Base-by-base conservation (phyloP, 1,140 invertebrate genomes). In the Galleria mellonella region DNA sequence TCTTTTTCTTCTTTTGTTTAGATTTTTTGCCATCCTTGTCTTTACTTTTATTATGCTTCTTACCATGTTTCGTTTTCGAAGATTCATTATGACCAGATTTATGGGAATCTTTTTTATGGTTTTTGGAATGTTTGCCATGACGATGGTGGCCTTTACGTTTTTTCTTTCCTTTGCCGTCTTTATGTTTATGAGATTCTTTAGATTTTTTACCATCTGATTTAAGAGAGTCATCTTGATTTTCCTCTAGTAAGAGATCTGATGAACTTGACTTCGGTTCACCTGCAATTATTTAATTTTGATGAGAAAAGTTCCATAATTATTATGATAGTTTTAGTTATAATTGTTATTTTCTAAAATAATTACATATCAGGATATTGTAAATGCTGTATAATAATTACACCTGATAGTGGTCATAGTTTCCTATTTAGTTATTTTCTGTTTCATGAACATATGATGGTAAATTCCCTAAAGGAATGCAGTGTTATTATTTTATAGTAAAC, bases 41-140 rank as follows among this genome's bases (percentile, higher is more conserved):
- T 42, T 82, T 78, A 60, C 71, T 76, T 51, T 77, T 72, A 3
- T 69, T 72, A 43, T 54, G 77, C 62, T 58, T 83, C 55, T 61
- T 85, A 58, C 56, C 68, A 38, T 65, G 82, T 56, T 61, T 84
- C 43, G 50, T 68, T 55, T 74, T 72, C 32, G 70, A 61, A 17
- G 41, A 55, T 50, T 65, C 51, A 17, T 62, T 58, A 39, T 63
- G 55, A 13, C 61, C 63, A n/a, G 72, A 70, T 52, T 71, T 64
- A 37, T 70, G 72, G 14, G 71, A 72, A 39, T 69, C 65, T 62
- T 76, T 81, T 29, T 72, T 75, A 14, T 78, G 69, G 45, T 81
- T 77, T 76, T 77, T 87, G 70, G 74, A 87, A 83, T 87, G 83
- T 86, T 86, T 88, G 57, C 72, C 87, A 72, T 87, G 71, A 55